Conservation (phyloP, 2,113 vertebrate species). For the Rousettus leschenaultii region DNA sequence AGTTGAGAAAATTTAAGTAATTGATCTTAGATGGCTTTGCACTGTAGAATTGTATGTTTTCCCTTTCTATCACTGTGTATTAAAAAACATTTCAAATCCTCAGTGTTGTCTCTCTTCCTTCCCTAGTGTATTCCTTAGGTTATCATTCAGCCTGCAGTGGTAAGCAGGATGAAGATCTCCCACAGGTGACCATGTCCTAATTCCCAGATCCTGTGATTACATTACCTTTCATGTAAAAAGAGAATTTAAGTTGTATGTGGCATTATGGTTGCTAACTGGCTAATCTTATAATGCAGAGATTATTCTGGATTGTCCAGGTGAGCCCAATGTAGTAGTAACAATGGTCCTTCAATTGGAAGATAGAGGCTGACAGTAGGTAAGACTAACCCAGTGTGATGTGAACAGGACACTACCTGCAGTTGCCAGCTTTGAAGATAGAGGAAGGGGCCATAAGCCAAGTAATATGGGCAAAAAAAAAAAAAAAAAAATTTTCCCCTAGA, state of each 20-base stretch:
- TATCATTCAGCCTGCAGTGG: neutral
- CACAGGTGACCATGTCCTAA: neutral
- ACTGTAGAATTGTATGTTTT: neutral
- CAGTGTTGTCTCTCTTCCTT: neutral
- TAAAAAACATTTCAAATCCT: neutral
- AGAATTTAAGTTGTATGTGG: neutral
- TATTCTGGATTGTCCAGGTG: neutral
- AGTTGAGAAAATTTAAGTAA: neutral
- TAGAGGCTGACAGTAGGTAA: neutral
- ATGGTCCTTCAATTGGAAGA: neutral
- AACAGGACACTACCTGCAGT: neutral
- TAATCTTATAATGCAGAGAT: neutral
- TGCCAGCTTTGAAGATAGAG: neutral
- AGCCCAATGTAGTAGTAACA: neutral
- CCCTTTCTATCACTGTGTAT: neutral
- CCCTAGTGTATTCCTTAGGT: neutral
- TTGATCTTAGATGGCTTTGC: neutral
- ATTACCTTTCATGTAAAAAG: neutral
- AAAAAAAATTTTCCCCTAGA: neutral
- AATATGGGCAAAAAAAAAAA: no score
- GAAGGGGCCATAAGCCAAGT: neutral
- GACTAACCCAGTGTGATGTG: neutral
- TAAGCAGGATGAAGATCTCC: neutral
- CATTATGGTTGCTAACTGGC: neutral
- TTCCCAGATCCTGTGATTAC: neutral